Conservation (phyloP, 2,113 vertebrate genomes). For the Oriolus oriolus region DNA sequence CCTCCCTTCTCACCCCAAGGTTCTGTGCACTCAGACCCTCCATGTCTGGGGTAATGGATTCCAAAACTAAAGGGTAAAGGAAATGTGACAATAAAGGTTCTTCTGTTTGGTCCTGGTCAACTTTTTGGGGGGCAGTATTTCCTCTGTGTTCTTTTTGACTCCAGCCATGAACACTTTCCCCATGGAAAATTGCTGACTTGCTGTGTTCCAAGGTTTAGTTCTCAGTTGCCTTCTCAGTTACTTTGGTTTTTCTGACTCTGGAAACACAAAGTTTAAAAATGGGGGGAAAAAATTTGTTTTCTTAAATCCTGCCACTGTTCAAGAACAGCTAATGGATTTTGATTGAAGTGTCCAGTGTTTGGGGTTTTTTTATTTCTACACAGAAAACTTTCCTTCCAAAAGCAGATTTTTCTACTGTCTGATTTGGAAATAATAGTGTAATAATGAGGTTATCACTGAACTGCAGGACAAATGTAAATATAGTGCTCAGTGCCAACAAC, state of each 20-base stretch:
- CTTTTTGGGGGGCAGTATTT: neutral
- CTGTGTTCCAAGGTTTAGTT: neutral
- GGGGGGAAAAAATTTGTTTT: rapidly evolving
- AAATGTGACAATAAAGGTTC: neutral
- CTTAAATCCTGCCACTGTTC: neutral
- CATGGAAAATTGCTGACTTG: neutral
- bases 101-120: neutral
- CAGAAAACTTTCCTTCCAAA: neutral
- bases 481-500: neutral
- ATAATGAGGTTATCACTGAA: neutral
- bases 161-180: neutral
- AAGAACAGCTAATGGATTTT: neutral
- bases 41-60: neutral
- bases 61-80: neutral
- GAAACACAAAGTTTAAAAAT: neutral
- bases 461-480: neutral
- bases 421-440: neutral
- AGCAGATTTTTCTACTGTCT: neutral
- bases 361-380: neutral
- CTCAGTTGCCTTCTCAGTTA: neutral
- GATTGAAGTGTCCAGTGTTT: neutral
- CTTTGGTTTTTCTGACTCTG: neutral
- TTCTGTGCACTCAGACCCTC: neutral
- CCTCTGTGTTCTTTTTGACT: neutral
- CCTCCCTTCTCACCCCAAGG: neutral